Base-by-base conservation (phyloP, 2,888 invertebrate species). In the Temnothorax ravouxi region DNA sequence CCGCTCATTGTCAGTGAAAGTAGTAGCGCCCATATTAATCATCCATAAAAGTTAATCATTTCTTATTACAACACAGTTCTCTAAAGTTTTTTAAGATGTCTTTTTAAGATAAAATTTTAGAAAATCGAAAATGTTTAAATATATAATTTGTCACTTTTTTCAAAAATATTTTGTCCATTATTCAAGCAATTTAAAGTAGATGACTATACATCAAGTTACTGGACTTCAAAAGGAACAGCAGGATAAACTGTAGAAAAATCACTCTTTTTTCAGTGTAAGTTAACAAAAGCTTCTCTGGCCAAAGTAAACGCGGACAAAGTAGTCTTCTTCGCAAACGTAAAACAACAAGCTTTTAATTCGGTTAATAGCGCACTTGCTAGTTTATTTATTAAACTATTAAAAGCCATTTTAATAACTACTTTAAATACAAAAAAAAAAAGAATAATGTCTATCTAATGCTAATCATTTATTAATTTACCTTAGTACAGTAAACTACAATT, bases 221-320 rank as follows among this genome's bases (percentile, higher is more conserved):
- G n/a, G 13, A 66, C 9, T 52, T 4, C 41, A 25, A 44, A 15
- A 69, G 29, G 2, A 44, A 34, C 25, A 15, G 18, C 18, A 29
- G 50, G 13, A 25, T 21, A 6, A 79, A 34, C 21, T 34, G 8
- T 3, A 25, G 25, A 69, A 69, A 54, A 54, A 77, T 25, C n/a
- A 13, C 52, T 77, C 2, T n/a, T 56, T 59, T 69, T 79, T 56
- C 59, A 67, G 11, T 21, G 56, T 44, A 18, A 69, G 29, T 29
- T 77, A 67, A 56, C 69, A 79, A 29, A 69, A 56, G 56, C 29
- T 69, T 69, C n/a, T 21, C n/a, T 11, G n/a, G 15, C 13, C 18
- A 54, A 67, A 56, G n/a, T 29, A 29, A 77, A 44, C 41, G 52
- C n/a, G 29, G n/a, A 18, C 56, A 69, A 67, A 77, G 21, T 69